A percentile compares a stretch with the other conserved stretches of the same genome.
Conservation (phyloP, 1,140 invertebrate genomes). For the Drosophila trapezifrons region DNA sequence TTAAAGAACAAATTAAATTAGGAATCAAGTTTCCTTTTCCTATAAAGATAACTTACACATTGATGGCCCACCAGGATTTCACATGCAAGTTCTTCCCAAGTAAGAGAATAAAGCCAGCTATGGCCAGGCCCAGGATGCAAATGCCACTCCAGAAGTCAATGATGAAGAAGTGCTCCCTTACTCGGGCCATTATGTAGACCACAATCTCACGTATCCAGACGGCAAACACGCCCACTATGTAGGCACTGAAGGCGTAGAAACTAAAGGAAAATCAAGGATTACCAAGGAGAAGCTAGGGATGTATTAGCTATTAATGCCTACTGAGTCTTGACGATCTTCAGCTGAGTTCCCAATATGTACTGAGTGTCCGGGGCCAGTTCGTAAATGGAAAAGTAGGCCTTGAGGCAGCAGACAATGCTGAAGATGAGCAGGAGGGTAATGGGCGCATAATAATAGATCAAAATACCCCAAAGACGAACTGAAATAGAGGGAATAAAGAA, state of each 20-base stretch:
- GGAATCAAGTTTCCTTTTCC: no score
- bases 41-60: conserved; percentile 64
- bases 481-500: not conserved
- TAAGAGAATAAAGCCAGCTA: conserved; percentile 65
- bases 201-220: conserved; percentile 77
- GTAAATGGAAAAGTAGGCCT: conserved; percentile 67
- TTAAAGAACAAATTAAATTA: no score
- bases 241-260: conserved; percentile 70
- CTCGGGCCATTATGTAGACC: conserved; percentile 66
- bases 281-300: not conserved
- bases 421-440: conserved; percentile 61
- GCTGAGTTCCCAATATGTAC: conserved; percentile 62
- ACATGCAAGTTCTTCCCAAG: conserved; percentile 72
- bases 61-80: conserved; percentile 73
- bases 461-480: conserved; percentile 79
- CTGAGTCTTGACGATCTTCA: conserved; percentile 73
- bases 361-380: conserved; percentile 59
- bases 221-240: conserved; percentile 64
- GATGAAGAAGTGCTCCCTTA: conserved; percentile 75
- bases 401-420: conserved; percentile 61
- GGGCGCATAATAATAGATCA: conserved; percentile 73
- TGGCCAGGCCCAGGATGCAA: conserved; percentile 67
- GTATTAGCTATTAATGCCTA: conserved; percentile 16
- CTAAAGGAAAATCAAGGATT: conserved; percentile 14
- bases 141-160: conserved; percentile 80